Conservation (phyloP, 2,113 vertebrate genomes). For the Phainopepla nitens region DNA sequence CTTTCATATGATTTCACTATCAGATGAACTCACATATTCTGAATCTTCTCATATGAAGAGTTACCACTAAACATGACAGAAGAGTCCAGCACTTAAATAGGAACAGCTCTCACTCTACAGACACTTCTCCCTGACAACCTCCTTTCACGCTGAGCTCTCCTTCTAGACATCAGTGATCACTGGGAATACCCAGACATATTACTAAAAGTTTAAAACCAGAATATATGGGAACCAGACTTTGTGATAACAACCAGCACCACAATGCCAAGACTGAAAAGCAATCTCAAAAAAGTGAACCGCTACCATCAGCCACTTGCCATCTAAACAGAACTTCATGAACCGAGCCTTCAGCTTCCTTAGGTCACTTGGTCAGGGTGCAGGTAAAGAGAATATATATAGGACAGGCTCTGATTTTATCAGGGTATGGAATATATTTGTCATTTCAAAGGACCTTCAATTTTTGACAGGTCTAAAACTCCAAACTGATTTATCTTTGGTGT, state of each 20-base stretch:
- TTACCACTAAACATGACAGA: not conserved
- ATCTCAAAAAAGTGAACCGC: not conserved
- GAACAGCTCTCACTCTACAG: not conserved
- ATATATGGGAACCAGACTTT: not conserved
- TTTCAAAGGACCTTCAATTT: not conserved
- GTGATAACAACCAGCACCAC: not conserved
- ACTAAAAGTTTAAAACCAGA: not conserved
- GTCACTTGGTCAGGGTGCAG: not conserved
- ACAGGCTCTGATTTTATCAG: not conserved
- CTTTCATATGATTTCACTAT: not conserved
- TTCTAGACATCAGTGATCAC: not conserved
- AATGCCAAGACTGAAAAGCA: not conserved
- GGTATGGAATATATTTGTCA: not conserved
- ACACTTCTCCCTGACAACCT: not conserved
- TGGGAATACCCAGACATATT: not conserved
- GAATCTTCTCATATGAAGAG: not conserved
- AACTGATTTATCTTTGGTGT: not conserved
- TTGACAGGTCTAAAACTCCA: not conserved
- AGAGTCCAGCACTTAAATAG: not conserved
- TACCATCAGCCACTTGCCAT: not conserved
- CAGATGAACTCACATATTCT: not conserved
- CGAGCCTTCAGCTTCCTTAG: not conserved
- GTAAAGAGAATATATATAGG: accelerated
- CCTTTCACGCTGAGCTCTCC: not conserved
- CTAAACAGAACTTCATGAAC: not conserved